A percentile compares a stretch with the other conserved stretches of the same genome.
These are phyloP conservation scores for Hemibagrus guttatus DNA, from an alignment of 2,797 vertebrate species.

Conservation along the genomic window DNA sequence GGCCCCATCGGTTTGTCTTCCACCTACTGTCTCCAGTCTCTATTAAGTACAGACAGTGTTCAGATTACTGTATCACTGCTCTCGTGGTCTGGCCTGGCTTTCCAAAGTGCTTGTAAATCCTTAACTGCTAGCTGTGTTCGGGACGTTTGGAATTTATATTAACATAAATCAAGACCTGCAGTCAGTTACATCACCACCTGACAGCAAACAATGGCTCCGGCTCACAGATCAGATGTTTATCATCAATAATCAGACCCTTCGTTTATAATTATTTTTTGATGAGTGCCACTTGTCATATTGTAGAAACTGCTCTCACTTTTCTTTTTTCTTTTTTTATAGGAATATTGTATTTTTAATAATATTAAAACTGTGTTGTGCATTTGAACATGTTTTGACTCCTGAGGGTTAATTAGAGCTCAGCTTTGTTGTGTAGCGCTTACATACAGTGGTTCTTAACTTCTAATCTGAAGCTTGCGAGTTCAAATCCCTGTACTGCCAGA, in stretches of 20 bases:
- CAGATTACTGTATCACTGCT: slow-evolving; percentile 48
- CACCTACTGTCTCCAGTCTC: slow-evolving; percentile 43
- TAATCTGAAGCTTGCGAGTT: not conserved
- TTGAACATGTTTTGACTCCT: not conserved
- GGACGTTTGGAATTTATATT: slow-evolving; percentile 55
- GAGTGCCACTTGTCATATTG: not conserved
- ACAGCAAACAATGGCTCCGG: slow-evolving; percentile 30
- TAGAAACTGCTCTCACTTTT: not conserved
- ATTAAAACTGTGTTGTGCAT: not conserved
- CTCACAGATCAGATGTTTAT: slow-evolving; percentile 40
- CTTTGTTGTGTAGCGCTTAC: not conserved
- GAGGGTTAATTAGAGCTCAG: not conserved
- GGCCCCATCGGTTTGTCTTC: slow-evolving; percentile 48
- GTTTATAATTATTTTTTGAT: not conserved
- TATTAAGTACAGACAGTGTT: slow-evolving; percentile 52
- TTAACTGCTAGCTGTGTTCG: slow-evolving; percentile 50
- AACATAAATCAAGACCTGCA: slow-evolving; percentile 54
- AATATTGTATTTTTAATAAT: not conserved
- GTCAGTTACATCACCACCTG: slow-evolving; percentile 45
- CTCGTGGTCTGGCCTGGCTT: slow-evolving; percentile 35
- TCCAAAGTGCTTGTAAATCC: slow-evolving; percentile 58
- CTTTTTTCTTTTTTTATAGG: not conserved
- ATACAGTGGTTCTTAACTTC: not conserved
- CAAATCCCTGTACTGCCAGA: not conserved
- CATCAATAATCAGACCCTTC: slow-evolving; percentile 1